Conservation (phyloP, 2,113 vertebrate species). For the Tragulus kanchil region DNA sequence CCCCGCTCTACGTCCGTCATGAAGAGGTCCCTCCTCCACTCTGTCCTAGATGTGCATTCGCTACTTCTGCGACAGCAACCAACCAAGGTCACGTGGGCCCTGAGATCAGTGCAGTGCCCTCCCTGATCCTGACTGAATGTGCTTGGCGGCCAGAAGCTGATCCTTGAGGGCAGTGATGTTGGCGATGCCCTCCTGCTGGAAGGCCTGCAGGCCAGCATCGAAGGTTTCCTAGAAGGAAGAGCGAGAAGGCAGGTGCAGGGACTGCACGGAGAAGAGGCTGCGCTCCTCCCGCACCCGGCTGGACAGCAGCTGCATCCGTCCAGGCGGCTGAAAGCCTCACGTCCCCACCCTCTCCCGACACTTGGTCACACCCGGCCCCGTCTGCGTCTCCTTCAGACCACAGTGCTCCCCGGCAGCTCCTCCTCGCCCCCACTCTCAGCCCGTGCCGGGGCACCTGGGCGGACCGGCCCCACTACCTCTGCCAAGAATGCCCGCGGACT, state of each 20-base stretch:
- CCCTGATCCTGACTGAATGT: conserved; percentile 96
- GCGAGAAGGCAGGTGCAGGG: fast-evolving
- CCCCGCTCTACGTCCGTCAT: fast-evolving
- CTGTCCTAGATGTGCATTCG: background rate
- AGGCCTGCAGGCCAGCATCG: conserved; percentile 98
- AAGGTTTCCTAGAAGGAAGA: conserved; percentile 94
- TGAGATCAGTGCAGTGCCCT: background rate
- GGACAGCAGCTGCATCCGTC: background rate
- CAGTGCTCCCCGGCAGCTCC: background rate
- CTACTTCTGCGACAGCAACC: background rate
- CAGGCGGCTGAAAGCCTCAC: background rate
- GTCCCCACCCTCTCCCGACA: background rate
- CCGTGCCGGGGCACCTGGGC: background rate
- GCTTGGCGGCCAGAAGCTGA: conserved; percentile 95
- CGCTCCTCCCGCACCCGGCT: fast-evolving
- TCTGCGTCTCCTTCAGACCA: background rate
- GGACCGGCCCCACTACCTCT: background rate
- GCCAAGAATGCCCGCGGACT: background rate
- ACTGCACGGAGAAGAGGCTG: fast-evolving
- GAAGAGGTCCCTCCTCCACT: background rate
- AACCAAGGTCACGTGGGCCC: background rate
- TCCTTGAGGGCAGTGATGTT: conserved; percentile 98
- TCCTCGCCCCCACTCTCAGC: background rate
- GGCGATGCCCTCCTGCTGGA: conserved; percentile 99
- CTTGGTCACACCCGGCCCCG: background rate